Conservation (phyloP, 2,888 invertebrate species). For the Theretra japonica region DNA sequence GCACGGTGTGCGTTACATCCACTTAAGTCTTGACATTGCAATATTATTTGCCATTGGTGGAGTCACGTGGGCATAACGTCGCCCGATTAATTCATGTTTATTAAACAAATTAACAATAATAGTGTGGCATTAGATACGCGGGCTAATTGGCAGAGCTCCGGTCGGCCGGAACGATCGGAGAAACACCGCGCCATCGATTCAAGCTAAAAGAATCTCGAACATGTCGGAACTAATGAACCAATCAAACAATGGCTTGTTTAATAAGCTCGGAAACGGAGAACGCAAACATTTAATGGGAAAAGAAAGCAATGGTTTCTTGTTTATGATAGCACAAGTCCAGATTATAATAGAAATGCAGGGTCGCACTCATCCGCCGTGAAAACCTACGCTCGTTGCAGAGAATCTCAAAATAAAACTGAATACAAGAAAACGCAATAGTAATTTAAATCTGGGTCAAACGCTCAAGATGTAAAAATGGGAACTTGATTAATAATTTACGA, state of each 20-base stretch:
- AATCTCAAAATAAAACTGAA: too few species aligned
- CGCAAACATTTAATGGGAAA: background rate
- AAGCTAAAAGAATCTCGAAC: slow-evolving; percentile 1
- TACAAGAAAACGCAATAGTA: too few species aligned
- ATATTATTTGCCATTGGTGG: slow-evolving; percentile 63
- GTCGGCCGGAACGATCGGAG: slow-evolving; percentile 47
- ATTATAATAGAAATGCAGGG: too few species aligned
- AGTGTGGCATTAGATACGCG: slow-evolving; percentile 54
- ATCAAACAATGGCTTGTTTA: background rate
- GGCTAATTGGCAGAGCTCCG: slow-evolving; percentile 49
- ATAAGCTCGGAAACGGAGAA: background rate
- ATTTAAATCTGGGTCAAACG: too few species aligned
- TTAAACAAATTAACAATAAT: slow-evolving; percentile 77
- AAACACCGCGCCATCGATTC: slow-evolving; percentile 38
- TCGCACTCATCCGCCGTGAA: too few species aligned
- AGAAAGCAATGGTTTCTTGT: too few species aligned
- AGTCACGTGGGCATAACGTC: slow-evolving; percentile 65
- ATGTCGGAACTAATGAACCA: background rate
- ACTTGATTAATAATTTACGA: background rate
- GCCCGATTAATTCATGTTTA: slow-evolving; percentile 77
- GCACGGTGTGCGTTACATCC: slow-evolving; percentile 60
- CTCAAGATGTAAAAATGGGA: too few species aligned
- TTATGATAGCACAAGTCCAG: too few species aligned
- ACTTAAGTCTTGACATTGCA: slow-evolving; percentile 73
- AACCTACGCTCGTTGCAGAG: too few species aligned